Evolutionary conservation across 2,797 vertebrate species (phyloP).

Genomic region (Myoxocephalus aenaeus): DNA sequence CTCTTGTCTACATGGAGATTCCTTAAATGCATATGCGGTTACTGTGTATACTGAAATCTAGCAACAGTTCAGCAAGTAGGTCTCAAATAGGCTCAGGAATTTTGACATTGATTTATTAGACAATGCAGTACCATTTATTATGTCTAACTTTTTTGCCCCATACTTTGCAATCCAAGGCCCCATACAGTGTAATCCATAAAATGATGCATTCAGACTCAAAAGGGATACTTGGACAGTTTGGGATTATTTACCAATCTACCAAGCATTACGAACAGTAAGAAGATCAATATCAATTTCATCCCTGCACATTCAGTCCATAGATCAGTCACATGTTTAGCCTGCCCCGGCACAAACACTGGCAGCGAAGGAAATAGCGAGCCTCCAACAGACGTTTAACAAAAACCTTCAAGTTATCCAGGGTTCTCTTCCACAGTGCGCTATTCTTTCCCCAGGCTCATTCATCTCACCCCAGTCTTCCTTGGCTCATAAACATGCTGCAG

Average conservation of each 20-base stretch:
- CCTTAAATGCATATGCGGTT: slow-evolving; percentile 1
- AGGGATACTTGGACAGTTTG: slow-evolving; percentile 35
- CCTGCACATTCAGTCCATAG: slow-evolving; percentile 37
- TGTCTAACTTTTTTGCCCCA: neutral
- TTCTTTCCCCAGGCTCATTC: slow-evolving; percentile 47
- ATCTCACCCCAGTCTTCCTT: slow-evolving; percentile 52
- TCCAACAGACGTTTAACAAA: slow-evolving; percentile 30
- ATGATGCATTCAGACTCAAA: slow-evolving; percentile 24
- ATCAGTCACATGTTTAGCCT: slow-evolving; percentile 50
- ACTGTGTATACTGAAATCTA: slow-evolving; percentile 5
- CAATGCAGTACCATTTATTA: neutral
- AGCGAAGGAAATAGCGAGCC: slow-evolving; percentile 24
- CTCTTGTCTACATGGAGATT: neutral
- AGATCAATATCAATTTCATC: slow-evolving; percentile 59
- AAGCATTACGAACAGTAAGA: slow-evolving; percentile 26
- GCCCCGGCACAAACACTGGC: slow-evolving; percentile 41
- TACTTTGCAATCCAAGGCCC: neutral
- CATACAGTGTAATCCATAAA: neutral
- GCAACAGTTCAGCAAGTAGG: neutral
- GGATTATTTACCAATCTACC: slow-evolving; percentile 44
- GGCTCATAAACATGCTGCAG: slow-evolving; percentile 53
- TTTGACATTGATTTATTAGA: neutral
- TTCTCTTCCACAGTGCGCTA: slow-evolving; percentile 25
- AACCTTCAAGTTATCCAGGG: slow-evolving; percentile 33
- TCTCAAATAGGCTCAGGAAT: neutral